Conservation (phyloP, 2,113 vertebrate genomes). For the Xiphorhynchus elegans region DNA sequence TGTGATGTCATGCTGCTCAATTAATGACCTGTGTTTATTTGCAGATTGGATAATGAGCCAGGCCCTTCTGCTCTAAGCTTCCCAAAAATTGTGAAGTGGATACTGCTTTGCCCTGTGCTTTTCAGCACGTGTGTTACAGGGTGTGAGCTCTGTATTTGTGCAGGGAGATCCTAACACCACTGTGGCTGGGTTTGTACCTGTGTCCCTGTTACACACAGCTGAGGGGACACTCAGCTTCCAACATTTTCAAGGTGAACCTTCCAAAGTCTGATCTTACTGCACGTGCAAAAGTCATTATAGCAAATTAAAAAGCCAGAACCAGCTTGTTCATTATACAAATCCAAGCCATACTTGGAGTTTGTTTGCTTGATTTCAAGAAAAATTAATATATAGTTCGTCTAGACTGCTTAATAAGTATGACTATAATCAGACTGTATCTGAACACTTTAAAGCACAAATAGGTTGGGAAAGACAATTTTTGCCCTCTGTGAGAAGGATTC, state of each 20-base stretch:
- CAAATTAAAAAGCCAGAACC: neutral
- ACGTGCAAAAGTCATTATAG: neutral
- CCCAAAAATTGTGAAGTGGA: neutral
- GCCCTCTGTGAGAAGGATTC: neutral
- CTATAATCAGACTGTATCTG: neutral
- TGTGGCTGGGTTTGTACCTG: rapidly evolving
- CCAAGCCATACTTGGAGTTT: neutral
- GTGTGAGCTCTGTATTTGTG: rapidly evolving
- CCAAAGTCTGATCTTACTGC: neutral
- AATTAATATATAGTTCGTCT: neutral
- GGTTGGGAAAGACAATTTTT: neutral
- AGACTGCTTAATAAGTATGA: neutral
- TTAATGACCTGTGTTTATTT: neutral
- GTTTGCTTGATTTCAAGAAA: neutral
- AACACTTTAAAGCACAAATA: neutral
- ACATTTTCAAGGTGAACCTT: neutral
- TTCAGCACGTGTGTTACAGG: rapidly evolving
- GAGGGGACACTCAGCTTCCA: neutral
- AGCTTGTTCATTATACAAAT: neutral
- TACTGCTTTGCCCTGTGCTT: neutral
- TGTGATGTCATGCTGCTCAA: neutral
- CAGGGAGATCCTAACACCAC: neutral
- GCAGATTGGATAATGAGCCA: neutral
- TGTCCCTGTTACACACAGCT: neutral
- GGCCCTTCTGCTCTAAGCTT: neutral